Conservation (phyloP, 2,888 invertebrate species). For the Rhyacophila evoluta region DNA sequence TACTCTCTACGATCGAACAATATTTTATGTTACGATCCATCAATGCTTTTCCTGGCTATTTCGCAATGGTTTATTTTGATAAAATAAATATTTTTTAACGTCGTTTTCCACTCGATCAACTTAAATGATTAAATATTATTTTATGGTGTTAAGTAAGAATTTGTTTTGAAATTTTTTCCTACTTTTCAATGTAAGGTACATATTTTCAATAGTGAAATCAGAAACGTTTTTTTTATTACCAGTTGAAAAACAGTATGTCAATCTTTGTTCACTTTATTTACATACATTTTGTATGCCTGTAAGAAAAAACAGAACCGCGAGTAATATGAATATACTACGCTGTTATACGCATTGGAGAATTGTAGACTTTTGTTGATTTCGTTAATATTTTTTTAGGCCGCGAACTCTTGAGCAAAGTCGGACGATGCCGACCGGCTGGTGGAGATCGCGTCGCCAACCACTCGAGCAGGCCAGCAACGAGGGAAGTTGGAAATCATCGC, state of each 20-base stretch:
- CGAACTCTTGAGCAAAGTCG: slow-evolving; percentile 14
- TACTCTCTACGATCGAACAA: neutral
- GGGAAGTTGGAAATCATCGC: neutral
- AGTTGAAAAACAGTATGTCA: no score
- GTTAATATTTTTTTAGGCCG: neutral
- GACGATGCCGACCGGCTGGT: slow-evolving; percentile 18
- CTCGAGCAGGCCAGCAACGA: neutral
- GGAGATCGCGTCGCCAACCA: slow-evolving; percentile 6
- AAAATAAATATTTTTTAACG: neutral
- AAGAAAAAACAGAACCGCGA: no score
- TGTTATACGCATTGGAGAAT: no score
- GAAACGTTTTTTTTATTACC: no score
- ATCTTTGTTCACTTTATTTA: no score
- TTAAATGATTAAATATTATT: neutral
- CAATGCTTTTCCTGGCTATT: neutral
- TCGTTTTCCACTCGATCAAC: neutral
- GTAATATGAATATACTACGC: no score
- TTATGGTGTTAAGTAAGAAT: neutral
- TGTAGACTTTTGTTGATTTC: no score
- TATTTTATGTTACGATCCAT: neutral
- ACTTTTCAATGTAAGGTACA: no score
- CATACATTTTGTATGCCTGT: no score
- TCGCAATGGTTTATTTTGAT: neutral
- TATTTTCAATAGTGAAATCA: no score
- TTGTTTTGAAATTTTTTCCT: no score